Evolutionary conservation across 2,888 invertebrate genomes (phyloP).

Genomic region (Schrankia costaestrigalis): DNA sequence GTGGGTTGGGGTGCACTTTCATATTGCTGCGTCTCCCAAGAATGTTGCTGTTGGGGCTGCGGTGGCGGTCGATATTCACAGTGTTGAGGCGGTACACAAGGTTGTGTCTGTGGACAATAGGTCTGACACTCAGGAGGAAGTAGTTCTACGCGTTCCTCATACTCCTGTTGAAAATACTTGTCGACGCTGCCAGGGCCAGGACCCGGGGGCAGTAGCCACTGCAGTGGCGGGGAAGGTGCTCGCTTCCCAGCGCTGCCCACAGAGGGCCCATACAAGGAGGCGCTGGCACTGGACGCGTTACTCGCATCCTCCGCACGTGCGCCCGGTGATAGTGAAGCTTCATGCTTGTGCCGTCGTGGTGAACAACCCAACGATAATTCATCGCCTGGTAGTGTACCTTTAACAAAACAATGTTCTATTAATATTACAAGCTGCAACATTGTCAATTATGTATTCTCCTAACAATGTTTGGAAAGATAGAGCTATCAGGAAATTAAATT

Average conservation of each 20-base stretch:
- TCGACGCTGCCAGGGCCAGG: conserved; percentile 84
- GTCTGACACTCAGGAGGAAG: conserved; percentile 75
- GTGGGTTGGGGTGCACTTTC: conserved; percentile 65
- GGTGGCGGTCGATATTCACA: conserved; percentile 84
- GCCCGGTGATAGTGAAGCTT: conserved; percentile 83
- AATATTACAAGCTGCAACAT: background rate
- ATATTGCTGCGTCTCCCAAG: conserved; percentile 83
- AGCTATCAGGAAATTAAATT: too few relatives aligned
- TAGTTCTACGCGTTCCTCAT: conserved; percentile 84
- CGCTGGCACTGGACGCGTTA: conserved; percentile 84
- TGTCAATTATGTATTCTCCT: background rate
- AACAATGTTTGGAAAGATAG: too few relatives aligned
- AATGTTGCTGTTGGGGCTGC: conserved; percentile 83
- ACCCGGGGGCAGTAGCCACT: conserved; percentile 87
- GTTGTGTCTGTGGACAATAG: conserved; percentile 73
- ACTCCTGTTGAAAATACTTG: conserved; percentile 83
- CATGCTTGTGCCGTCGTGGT: conserved; percentile 81
- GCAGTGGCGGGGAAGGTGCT: conserved; percentile 80
- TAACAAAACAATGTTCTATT: conserved; percentile 49
- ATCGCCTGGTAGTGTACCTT: conserved; percentile 90
- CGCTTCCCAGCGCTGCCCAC: conserved; percentile 68
- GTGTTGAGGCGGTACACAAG: conserved; percentile 70
- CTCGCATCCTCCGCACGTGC: conserved; percentile 87
- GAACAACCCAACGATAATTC: conserved; percentile 86
- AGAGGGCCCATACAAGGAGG: conserved; percentile 80